Percentiles rank a stretch among this genome's conserved stretches.
Conservation (phyloP, 2,113 vertebrate genomes). For the Tauraco erythrolophus region DNA sequence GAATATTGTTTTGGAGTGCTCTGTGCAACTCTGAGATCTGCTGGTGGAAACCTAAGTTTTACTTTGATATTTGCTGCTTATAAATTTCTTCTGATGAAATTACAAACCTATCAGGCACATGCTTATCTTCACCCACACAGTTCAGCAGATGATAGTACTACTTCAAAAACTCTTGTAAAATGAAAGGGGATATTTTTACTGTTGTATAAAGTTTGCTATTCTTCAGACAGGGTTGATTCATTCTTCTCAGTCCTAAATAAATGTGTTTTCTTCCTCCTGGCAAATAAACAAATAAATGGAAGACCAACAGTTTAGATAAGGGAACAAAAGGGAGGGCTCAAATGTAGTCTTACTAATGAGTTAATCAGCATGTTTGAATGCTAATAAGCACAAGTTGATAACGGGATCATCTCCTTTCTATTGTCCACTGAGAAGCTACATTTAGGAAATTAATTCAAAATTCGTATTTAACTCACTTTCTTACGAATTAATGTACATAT, state of each 20-base stretch:
- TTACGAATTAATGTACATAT: constrained; percentile 46
- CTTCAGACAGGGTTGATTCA: not conserved
- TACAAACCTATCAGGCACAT: not conserved
- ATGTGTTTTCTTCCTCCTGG: not conserved
- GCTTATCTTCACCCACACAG: not conserved
- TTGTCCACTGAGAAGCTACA: constrained; percentile 57
- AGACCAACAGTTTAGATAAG: not conserved
- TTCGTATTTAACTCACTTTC: not conserved
- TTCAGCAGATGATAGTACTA: not conserved
- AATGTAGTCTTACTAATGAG: constrained; percentile 52
- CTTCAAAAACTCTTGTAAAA: not conserved
- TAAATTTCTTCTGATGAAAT: not conserved
- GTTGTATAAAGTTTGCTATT: not conserved
- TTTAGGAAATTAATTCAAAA: constrained; percentile 42
- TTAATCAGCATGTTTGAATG: constrained; percentile 55
- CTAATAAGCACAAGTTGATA: constrained; percentile 48
- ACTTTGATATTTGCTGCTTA: not conserved
- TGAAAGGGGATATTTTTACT: not conserved
- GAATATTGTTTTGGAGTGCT: not conserved
- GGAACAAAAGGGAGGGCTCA: constrained; percentile 19
- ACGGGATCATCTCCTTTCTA: constrained; percentile 36
- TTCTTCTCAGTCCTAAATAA: not conserved
- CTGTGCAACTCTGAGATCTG: not conserved
- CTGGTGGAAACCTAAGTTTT: not conserved
- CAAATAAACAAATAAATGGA: not conserved